phyloP scores from a whole-genome alignment of 2,797 vertebrate species.

The Gymnoscopelus braueri region DNA sequence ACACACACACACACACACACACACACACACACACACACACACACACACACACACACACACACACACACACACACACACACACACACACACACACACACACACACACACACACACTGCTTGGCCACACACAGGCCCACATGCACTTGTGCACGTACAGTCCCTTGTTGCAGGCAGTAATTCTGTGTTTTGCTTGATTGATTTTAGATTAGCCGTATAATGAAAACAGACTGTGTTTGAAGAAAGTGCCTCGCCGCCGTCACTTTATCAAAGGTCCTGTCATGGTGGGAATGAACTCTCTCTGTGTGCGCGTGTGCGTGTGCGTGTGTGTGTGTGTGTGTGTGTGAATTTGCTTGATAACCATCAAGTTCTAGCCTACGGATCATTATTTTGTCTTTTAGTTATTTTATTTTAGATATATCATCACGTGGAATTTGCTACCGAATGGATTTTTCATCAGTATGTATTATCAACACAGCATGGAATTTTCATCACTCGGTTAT shows the following conservation, averaged over 20 bases:
- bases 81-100: background rate
- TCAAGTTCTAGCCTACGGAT: too few species aligned
- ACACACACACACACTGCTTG: background rate
- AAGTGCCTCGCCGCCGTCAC: constrained; percentile 67
- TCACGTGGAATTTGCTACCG: too few species aligned
- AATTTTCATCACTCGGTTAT: too few species aligned
- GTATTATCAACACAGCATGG: too few species aligned
- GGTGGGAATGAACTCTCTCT: constrained; percentile 62
- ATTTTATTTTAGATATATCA: too few species aligned
- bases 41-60: background rate
- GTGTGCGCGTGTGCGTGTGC: background rate
- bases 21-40: background rate
- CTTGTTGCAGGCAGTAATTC: constrained; percentile 65
- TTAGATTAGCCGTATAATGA: constrained; percentile 86
- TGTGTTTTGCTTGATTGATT: constrained; percentile 81
- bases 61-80: constrained; percentile 9
- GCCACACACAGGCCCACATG: background rate
- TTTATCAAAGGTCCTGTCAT: constrained; percentile 72
- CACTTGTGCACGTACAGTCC: constrained; percentile 1
- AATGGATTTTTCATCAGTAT: too few species aligned
- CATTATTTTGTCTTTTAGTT: too few species aligned
- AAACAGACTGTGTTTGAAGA: constrained; percentile 82
- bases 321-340: background rate
- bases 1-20: background rate
- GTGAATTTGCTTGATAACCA: too few species aligned